Percentiles rank a stretch among this genome's conserved stretches.
These are phyloP conservation scores for Clivina fossor DNA, from an alignment of 2,888 invertebrate species.

Conservation along the genomic window DNA sequence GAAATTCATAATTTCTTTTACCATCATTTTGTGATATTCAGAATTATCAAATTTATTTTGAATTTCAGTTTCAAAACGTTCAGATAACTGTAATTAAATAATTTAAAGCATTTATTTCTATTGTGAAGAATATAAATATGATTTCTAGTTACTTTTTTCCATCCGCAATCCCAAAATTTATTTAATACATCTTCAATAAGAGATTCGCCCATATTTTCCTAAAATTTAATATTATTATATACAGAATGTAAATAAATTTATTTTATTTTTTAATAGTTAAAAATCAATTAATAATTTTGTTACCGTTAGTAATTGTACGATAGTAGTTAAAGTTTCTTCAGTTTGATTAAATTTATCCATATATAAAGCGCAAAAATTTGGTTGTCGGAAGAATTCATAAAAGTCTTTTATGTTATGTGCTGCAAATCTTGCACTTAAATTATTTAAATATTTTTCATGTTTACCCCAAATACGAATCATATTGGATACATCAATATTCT, in stretches of 20 bases:
- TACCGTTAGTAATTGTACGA: conserved; percentile 39
- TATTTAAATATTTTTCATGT: conserved; percentile 72
- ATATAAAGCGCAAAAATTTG: conserved; percentile 67
- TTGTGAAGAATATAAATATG: no score
- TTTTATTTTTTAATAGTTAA: background rate
- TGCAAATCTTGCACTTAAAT: conserved; percentile 63
- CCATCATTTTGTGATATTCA: conserved; percentile 45
- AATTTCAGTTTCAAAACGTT: conserved; percentile 42
- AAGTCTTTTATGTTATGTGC: conserved; percentile 65
- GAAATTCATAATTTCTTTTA: conserved; percentile 47
- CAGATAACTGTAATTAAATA: conserved; percentile 42
- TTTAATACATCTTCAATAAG: conserved; percentile 44
- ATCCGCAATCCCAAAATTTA: conserved; percentile 43
- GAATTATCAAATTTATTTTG: conserved; percentile 44
- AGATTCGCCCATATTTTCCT: conserved; percentile 41
- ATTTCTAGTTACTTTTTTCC: conserved; percentile 44
- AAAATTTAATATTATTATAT: conserved; percentile 27
- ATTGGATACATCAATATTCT: conserved; percentile 62
- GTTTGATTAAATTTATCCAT: conserved; percentile 61
- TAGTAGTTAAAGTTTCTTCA: conserved; percentile 47
- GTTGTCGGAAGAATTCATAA: conserved; percentile 65
- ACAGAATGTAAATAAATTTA: background rate
- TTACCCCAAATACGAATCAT: conserved; percentile 68
- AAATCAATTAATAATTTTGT: background rate
- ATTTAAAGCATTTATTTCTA: no score